A percentile compares a stretch with the other conserved stretches of the same genome.
Evolutionary conservation across 2,797 vertebrate genomes (phyloP).

Genomic region (Phyllotis vaccarum): DNA sequence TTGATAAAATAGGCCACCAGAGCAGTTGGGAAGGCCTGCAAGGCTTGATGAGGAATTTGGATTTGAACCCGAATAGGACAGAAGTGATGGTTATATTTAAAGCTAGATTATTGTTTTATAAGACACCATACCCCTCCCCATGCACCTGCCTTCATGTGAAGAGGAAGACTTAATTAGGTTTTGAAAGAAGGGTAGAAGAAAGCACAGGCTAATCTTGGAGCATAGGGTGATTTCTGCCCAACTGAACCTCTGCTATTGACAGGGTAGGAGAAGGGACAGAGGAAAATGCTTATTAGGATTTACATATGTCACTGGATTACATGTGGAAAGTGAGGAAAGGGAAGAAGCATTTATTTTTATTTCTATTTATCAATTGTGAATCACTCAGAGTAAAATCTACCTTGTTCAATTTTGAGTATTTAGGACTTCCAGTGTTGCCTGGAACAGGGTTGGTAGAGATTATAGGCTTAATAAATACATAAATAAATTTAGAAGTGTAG

Average conservation of each 20-base stretch:
- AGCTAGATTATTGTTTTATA: neutral
- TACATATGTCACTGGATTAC: neutral
- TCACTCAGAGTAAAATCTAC: neutral
- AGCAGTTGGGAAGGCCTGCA: neutral
- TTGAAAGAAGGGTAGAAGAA: neutral
- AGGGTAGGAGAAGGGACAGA: neutral
- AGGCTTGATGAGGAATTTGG: neutral
- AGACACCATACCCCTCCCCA: neutral
- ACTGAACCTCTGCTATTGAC: neutral
- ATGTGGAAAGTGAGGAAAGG: neutral
- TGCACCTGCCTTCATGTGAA: neutral
- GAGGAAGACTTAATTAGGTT: neutral
- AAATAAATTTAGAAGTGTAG: neutral
- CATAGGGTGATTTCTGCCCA: too few relatives aligned
- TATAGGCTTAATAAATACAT: neutral
- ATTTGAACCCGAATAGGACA: neutral
- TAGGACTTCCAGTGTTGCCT: neutral
- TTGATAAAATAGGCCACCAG: neutral
- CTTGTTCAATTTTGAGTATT: constrained; percentile 13
- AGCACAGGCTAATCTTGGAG: neutral
- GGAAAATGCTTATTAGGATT: neutral
- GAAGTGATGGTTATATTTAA: neutral
- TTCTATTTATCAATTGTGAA: constrained; percentile 5
- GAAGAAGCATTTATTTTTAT: neutral
- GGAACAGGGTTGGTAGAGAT: neutral